Evolutionary conservation across 2,113 vertebrate species (phyloP).

Genomic region (Pampusana beccarii): DNA sequence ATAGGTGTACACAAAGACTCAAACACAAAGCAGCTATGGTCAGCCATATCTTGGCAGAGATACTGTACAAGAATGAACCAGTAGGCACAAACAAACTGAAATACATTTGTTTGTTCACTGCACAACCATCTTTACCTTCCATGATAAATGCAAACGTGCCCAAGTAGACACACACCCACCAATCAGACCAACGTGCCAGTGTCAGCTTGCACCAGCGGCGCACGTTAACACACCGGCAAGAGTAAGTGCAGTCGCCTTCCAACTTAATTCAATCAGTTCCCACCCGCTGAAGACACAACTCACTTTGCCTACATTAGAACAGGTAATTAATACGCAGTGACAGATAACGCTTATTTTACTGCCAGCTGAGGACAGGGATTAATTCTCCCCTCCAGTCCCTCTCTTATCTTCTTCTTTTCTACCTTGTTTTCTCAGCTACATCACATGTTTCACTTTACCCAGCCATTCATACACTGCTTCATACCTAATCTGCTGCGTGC

Average conservation of each 20-base stretch:
- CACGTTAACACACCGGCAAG: neutral
- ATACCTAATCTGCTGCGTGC: neutral
- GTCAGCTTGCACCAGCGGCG: neutral
- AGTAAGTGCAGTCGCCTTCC: neutral
- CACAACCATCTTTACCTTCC: neutral
- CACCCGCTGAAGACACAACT: neutral
- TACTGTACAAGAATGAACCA: neutral
- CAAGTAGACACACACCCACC: neutral
- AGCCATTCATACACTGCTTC: neutral
- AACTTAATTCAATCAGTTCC: neutral
- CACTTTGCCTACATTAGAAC: neutral
- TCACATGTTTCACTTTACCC: neutral
- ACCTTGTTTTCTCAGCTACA: neutral
- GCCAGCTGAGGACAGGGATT: neutral
- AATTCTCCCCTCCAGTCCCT: neutral
- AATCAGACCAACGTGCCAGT: neutral
- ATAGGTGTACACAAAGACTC: fast-evolving
- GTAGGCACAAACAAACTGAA: neutral
- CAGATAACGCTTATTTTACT: neutral
- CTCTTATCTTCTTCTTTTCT: neutral
- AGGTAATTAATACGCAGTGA: neutral
- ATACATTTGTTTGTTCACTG: neutral
- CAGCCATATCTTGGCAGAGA: neutral
- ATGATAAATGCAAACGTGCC: neutral
- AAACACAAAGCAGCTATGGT: neutral